Percentiles rank a stretch among this genome's conserved stretches.
Conservation (phyloP, 2,113 vertebrate genomes). For the Marmota monax region DNA sequence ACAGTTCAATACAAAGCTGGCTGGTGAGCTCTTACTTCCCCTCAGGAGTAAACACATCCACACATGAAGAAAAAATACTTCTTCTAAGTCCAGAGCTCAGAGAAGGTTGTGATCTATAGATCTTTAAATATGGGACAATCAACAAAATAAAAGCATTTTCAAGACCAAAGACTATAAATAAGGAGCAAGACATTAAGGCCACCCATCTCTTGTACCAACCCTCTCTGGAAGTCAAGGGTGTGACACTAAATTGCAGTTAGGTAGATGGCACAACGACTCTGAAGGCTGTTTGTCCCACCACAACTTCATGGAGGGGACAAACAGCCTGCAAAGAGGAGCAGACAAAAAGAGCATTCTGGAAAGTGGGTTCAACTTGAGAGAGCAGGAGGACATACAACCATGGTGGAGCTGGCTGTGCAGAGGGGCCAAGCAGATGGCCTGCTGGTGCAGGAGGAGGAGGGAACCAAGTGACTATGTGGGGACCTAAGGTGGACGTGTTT, state of each 20-base stretch:
- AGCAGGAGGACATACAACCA: neutral
- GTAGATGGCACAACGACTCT: neutral
- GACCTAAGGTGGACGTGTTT: neutral
- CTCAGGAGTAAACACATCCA: neutral
- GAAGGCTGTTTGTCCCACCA: neutral
- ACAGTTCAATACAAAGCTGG: neutral
- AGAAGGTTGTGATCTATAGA: neutral
- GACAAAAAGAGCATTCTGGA: neutral
- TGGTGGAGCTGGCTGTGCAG: accelerated
- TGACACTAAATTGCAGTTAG: neutral
- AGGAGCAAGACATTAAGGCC: neutral
- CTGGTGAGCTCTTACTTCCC: neutral
- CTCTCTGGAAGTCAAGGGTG: neutral
- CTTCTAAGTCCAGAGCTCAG: neutral
- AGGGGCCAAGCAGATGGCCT: accelerated
- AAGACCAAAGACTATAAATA: neutral
- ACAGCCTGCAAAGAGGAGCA: neutral
- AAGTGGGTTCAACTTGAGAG: neutral
- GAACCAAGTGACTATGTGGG: accelerated
- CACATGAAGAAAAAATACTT: neutral
- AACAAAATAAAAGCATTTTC: neutral
- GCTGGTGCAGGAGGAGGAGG: neutral
- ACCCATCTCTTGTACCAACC: too few species aligned
- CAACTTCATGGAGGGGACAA: neutral
- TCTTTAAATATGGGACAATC: neutral